Evolutionary conservation across 2,797 vertebrate genomes (phyloP), one percentile per base, ranked within the genome.

Genomic region (Sorex maritimensis): DNA sequence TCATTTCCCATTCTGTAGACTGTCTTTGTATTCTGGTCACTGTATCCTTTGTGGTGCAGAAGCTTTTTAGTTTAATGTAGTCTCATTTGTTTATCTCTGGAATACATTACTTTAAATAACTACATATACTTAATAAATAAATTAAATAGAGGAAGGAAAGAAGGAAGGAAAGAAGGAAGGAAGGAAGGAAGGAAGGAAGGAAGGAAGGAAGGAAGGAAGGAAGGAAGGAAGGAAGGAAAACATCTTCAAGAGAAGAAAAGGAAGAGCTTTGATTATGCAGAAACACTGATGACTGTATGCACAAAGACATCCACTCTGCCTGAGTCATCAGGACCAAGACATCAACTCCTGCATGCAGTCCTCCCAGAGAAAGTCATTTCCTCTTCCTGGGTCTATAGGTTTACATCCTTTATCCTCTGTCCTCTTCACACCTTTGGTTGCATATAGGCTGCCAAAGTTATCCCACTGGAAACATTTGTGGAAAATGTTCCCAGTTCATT

Each of bases 401-500:
- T 38, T 41, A 5, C 14, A n/a, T 49, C 24, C 41, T 61, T 87
- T 41, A 24, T 69, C 67, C 7, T 19, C 74, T 77, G 44, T 68
- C 69, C 44, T 81, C 52, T 23, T 81, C 26, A 15, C 24, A 28
- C 34, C 72, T 81, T 65, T 90, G 82, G 49, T 80, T 72, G 63
- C 28, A 17, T 13, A 38, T 67, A 81, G 69, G 52, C 90, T 88
- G 58, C 58, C 58, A 93, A 89, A 91, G 41, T 73, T 46, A 75
- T 71, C 26, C n/a, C 72, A 63, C n/a, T 58, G 58, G 49, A 90
- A 96, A 87, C 26, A 61, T 21, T 77, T 38, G 12, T 69, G 61
- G 69, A 94, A 91, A 86, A 52, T 4, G 41, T 49, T 71, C 30
- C 81, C 61, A 67, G 82, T 63, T 91, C 82, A 19, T 4, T 93